phyloP scores from a whole-genome alignment of 2,113 vertebrate species.

The Isurus oxyrinchus region DNA sequence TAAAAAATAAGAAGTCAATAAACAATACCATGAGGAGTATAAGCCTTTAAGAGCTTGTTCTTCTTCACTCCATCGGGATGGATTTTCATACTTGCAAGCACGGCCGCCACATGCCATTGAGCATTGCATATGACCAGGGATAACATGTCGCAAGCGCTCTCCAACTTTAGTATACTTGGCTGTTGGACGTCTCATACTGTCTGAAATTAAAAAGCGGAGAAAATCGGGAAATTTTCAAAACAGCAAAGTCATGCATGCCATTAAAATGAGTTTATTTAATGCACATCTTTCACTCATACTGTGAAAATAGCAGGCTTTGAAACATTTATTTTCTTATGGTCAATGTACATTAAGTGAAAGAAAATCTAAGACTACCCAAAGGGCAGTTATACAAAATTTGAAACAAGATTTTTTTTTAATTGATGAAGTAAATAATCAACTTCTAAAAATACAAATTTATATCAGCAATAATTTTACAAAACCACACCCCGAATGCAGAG shows the following conservation, averaged over 20 bases:
- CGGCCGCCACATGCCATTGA: conserved; percentile 90
- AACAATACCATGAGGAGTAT: conserved; percentile 84
- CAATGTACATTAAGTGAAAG: neutral
- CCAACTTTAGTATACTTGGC: conserved; percentile 94
- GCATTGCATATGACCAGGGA: conserved; percentile 89
- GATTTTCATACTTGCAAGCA: conserved; percentile 95
- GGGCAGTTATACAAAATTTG: neutral
- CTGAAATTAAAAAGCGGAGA: conserved; percentile 50
- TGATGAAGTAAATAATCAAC: neutral
- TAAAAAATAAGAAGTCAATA: neutral
- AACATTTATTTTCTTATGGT: neutral
- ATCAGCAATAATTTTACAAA: neutral
- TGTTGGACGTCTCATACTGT: conserved; percentile 65
- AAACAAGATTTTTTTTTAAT: neutral
- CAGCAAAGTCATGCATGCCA: neutral
- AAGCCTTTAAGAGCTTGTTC: conserved; percentile 86
- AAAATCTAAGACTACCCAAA: neutral
- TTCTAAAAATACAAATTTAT: neutral
- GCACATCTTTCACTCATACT: neutral
- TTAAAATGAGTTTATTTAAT: neutral
- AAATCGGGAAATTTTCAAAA: neutral
- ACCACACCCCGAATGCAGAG: neutral
- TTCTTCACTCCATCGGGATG: conserved; percentile 78
- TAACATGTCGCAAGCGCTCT: conserved; percentile 84
- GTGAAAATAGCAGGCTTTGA: neutral